phyloP scores from a whole-genome alignment of 2,797 vertebrate genomes.

The Nannoperca australis region DNA sequence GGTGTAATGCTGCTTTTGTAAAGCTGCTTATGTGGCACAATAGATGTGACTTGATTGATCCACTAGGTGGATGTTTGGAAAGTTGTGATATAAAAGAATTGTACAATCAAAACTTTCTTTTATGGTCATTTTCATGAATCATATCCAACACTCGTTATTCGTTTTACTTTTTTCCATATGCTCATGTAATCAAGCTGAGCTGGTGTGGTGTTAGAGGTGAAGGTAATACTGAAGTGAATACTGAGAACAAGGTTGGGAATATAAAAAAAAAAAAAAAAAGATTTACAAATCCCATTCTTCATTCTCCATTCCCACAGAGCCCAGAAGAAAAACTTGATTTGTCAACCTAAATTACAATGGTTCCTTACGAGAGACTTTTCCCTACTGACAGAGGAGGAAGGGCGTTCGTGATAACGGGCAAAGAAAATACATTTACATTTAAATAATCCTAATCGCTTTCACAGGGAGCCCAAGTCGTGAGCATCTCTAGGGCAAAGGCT shows the following conservation, averaged over 20 bases:
- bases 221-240: conserved; percentile 19
- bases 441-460: conserved; percentile 75
- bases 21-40: neutral
- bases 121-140: neutral
- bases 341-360: conserved; percentile 52
- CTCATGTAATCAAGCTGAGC: conserved; percentile 29
- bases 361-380: conserved; percentile 48
- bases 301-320: conserved; percentile 29
- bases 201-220: conserved; percentile 33
- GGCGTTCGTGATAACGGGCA: conserved; percentile 50
- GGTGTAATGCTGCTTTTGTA: neutral
- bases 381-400: conserved; percentile 48
- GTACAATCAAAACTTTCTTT: neutral
- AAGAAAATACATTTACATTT: conserved; percentile 74
- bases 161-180: neutral
- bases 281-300: conserved; percentile 31
- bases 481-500: conserved; percentile 65
- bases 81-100: neutral
- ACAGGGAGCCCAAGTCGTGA: conserved; percentile 44
- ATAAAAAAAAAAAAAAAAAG: conserved; percentile 4
- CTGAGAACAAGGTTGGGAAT: conserved; percentile 3
- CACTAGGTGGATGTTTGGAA: neutral
- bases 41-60: neutral
- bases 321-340: conserved; percentile 60
- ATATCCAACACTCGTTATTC: neutral